Conservation (phyloP, 2,113 vertebrate genomes). For the Piprites chloris region DNA sequence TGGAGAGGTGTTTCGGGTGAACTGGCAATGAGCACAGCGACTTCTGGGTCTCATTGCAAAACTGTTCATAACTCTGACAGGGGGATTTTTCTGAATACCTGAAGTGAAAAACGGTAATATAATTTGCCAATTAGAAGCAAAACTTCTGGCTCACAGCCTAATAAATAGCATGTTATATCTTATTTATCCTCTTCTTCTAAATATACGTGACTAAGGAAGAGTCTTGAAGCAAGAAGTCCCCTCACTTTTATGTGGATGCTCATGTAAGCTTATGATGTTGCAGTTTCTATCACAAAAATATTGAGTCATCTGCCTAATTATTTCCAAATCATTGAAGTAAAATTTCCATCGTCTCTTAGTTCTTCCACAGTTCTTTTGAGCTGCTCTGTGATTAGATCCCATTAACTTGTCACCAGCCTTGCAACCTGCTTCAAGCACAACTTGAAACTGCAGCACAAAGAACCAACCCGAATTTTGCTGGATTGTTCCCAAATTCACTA, state of each 20-base stretch:
- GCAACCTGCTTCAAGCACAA: background rate
- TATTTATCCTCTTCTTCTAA: background rate
- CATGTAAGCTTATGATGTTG: background rate
- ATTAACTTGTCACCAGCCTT: background rate
- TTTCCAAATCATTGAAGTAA: background rate
- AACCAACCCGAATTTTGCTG: background rate
- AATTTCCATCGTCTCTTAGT: background rate
- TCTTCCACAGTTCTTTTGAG: background rate
- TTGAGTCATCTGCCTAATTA: background rate
- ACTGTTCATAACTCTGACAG: background rate
- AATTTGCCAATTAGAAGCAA: background rate
- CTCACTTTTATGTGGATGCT: background rate
- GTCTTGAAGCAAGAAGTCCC: background rate
- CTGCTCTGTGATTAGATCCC: background rate
- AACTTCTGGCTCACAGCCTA: background rate
- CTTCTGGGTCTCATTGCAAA: background rate
- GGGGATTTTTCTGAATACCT: background rate
- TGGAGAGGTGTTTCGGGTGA: background rate
- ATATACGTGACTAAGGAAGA: background rate
- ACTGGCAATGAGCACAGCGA: accelerated
- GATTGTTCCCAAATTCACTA: background rate
- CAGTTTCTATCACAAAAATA: background rate
- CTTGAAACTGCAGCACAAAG: background rate
- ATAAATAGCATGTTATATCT: background rate
- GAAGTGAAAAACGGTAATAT: background rate